A percentile compares a stretch with the other conserved stretches of the same genome.
phyloP scores from a whole-genome alignment of 2,797 vertebrate species.

The Mormyrus proboscirostris region DNA sequence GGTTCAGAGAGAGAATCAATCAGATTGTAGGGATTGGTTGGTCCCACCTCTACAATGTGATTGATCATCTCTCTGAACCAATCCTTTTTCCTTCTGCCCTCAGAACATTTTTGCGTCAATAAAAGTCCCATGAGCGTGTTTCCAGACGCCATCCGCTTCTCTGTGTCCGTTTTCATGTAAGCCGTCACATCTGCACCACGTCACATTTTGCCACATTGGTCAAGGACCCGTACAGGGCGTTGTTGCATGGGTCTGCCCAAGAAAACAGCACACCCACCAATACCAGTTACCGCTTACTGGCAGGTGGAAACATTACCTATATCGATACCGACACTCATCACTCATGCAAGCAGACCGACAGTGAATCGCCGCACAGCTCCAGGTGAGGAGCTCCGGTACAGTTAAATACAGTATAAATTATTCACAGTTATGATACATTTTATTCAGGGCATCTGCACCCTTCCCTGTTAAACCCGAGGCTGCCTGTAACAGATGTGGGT shows the following conservation, averaged over 20 bases:
- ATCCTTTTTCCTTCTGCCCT: neutral
- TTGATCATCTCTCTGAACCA: neutral
- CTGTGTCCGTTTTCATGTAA: neutral
- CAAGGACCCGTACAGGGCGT: neutral
- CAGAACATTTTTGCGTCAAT: neutral
- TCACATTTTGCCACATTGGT: neutral
- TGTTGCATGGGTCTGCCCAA: neutral
- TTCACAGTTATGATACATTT: neutral
- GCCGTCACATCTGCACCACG: neutral
- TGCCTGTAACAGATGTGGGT: neutral
- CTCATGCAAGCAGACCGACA: neutral
- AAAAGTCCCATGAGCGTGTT: neutral
- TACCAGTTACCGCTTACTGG: neutral
- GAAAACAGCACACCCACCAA: neutral
- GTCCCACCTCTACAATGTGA: neutral
- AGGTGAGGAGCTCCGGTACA: neutral
- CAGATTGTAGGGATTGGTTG: neutral
- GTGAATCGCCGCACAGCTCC: neutral
- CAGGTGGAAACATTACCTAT: neutral
- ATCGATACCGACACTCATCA: neutral
- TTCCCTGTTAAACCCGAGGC: neutral
- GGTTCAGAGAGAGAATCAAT: neutral
- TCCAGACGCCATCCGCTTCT: neutral
- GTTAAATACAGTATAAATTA: neutral
- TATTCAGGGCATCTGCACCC: neutral